Base-by-base conservation (phyloP, 53 echinoderm and acorn worm species). In the Stichopus horrens region DNA sequence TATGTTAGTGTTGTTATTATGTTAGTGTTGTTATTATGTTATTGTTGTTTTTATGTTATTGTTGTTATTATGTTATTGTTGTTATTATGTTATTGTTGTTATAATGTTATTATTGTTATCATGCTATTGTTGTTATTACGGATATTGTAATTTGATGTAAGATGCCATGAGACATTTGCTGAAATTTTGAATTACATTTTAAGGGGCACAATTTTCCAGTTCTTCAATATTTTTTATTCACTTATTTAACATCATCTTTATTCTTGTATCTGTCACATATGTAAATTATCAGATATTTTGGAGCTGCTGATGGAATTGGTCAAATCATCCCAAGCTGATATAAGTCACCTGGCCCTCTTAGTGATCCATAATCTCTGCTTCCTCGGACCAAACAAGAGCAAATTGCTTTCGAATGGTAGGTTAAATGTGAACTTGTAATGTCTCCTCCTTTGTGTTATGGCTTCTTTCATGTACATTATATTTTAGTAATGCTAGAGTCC, bases 281-380 rank as follows among this genome's bases (percentile, higher is more conserved):
- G 5, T 74, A 21, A 5, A 9, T 77, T 66, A 21, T 8, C 74
- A 98, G 98, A 90, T 66, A 86, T 86, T 76, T 74, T 98, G 60
- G 95, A 94, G 16, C 78, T 95, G 71, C 83, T 98, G 76, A 74
- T 95, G 53, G 93, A 90, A 59, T 93, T 91, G 79, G 88, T 86
- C 79, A 90, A 92, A 78, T 93, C 90, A 51, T 21, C 74, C n/a
- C 55, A 77, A 20, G 74, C 80, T 53, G 74, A 79, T 9, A 82
- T 98, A 8, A 82, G 90, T 7, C 53, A 89, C 52, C 55, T 90
- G 65, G 94, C 95, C 20, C 76, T 90, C 55, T 82, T 98, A 67
- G 90, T 91, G 8, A 75, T 98, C 53, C 94, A 94, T 57, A 98
- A 98, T 74, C 92, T 98, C 78, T 98, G 98, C 86, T 98, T 94